phyloP scores from a whole-genome alignment of 1,140 invertebrate species.

The Cherax quadricarinatus region DNA sequence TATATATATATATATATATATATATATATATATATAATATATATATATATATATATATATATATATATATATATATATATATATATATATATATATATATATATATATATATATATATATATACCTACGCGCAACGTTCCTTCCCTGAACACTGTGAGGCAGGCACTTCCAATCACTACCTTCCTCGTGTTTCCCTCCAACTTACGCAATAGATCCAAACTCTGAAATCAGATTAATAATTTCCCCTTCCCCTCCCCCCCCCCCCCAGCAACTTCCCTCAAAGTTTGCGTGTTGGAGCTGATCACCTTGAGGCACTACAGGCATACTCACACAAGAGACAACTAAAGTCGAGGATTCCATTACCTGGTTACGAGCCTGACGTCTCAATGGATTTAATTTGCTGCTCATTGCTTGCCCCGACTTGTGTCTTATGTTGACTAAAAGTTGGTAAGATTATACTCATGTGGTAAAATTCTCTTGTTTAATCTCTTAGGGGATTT shows the following conservation, averaged over 20 bases:
- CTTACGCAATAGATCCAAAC: no score
- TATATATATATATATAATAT: no score
- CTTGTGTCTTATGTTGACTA: background rate
- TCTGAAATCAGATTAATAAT: background rate
- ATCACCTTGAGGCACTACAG: background rate
- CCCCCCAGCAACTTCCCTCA: no score
- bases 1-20: conserved; percentile 25
- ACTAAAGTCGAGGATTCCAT: background rate
- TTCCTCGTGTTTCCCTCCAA: no score
- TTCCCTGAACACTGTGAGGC: no score
- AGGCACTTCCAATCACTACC: no score
- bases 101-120: background rate
- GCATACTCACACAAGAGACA: background rate
- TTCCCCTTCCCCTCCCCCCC: background rate
- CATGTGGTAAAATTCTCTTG: background rate
- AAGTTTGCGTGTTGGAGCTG: background rate
- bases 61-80: conserved; percentile 11
- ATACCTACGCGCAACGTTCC: no score
- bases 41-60: conserved; percentile 18
- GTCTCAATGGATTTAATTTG: background rate
- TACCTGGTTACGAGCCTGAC: background rate
- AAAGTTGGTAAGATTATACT: background rate
- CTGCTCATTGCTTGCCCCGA: background rate
- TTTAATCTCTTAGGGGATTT: background rate
- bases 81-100: conserved; percentile 14